Evolutionary conservation across 35 echinoderm and acorn worm species (phyloP), one percentile per base, ranked within the genome.

Genomic region (Holothuria glaberrima): DNA sequence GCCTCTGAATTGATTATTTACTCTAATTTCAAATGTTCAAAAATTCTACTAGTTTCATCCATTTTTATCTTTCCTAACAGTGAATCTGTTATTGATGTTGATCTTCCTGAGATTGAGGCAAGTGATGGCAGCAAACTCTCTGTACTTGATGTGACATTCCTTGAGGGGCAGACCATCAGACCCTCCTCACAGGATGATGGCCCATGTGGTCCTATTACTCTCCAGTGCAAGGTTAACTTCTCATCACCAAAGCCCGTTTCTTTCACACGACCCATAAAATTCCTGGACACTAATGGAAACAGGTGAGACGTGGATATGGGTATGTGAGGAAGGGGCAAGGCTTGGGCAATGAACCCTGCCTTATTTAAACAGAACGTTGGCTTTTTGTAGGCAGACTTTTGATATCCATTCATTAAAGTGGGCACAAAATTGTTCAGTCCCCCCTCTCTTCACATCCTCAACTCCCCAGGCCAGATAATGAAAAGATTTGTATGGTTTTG

Each of bases 101-200:
- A 98, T 70, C 83, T 98, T 9, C 95, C 95, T 61, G 95, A 98
- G n/a, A 88, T 98, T 27, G 95, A 98, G 38, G 75, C 94, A 20
- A 91, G 89, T 46, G 95, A 98, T 71, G 95, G 95, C 87, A 98
- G 95, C 58, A 94, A 64, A 58, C 36, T 92, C 27, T 90, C 95
- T 41, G 93, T 98, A 38, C 56, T 98, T 9, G 89, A 90, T 52
- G 95, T 94, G 31, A 92, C 90, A n/a, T 94, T 98, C 86, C 93
- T 93, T 19, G 93, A 98, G 41, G 95, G 92, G 30, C 95, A 98
- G 75, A 92, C 71, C 44, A 92, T 98, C 82, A 91, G 93, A 33
- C 95, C 95, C 16, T 90, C 82, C 46, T 90, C 86, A 88, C 87
- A 34, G 17, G 90, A 92, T 52, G 92, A 94, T 17, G 95, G 90